phyloP scores from a whole-genome alignment of 2,797 vertebrate species.

The Etheostoma perlongum region DNA sequence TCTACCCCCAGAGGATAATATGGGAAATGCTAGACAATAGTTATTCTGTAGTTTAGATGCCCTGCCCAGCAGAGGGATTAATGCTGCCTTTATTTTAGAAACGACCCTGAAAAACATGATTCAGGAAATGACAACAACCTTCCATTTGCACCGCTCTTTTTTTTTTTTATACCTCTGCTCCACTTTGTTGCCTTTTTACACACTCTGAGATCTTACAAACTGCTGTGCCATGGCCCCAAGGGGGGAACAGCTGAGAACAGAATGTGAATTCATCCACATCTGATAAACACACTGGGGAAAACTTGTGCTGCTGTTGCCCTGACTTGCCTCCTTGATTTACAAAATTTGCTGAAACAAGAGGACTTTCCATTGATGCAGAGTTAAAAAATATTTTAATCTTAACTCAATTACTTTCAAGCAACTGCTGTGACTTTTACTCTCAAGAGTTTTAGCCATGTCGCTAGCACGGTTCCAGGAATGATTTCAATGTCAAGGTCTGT shows the following conservation, averaged over 20 bases:
- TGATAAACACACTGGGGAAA: slow-evolving; percentile 51
- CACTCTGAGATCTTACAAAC: slow-evolving; percentile 55
- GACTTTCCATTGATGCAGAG: slow-evolving; percentile 18
- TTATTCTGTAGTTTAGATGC: slow-evolving; percentile 46
- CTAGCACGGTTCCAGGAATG: background rate
- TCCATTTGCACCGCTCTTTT: slow-evolving; percentile 42
- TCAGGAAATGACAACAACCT: slow-evolving; percentile 65
- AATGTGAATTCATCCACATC: slow-evolving; percentile 66
- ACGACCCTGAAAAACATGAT: slow-evolving; percentile 42
- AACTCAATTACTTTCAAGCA: slow-evolving; percentile 14
- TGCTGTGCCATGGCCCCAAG: slow-evolving; percentile 30
- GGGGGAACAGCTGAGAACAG: slow-evolving; percentile 61
- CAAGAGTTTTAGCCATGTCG: background rate
- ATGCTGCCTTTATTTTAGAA: slow-evolving; percentile 67
- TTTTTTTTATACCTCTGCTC: slow-evolving; percentile 36
- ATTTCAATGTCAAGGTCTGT: background rate
- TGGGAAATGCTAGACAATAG: slow-evolving; percentile 63
- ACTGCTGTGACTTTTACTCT: background rate
- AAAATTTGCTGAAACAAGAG: slow-evolving; percentile 22
- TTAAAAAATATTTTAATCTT: slow-evolving; percentile 28
- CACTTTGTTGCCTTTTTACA: slow-evolving; percentile 61
- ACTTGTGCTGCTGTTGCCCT: slow-evolving; percentile 39
- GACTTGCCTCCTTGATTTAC: slow-evolving; percentile 38
- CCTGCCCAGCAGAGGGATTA: slow-evolving; percentile 52
- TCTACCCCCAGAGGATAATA: slow-evolving; percentile 40